Evolutionary conservation across 1,140 invertebrate genomes (phyloP).

Genomic region (Pinna nobilis): DNA sequence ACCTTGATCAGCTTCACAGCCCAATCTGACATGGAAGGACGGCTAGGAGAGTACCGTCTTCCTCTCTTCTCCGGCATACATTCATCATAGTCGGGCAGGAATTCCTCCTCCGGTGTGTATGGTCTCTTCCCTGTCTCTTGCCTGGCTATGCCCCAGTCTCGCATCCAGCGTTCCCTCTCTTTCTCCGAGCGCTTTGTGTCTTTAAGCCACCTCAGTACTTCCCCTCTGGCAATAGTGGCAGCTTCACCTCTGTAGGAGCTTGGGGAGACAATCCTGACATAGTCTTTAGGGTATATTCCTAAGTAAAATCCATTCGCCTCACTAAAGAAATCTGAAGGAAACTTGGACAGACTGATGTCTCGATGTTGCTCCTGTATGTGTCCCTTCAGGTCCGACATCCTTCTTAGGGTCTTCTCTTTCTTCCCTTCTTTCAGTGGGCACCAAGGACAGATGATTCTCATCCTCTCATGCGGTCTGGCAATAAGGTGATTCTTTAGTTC

Average conservation of each 20-base stretch:
- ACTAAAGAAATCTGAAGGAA: background rate
- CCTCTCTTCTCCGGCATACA: background rate
- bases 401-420: background rate
- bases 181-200: background rate
- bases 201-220: background rate
- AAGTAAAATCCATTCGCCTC: slow-evolving; percentile 9
- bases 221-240: background rate
- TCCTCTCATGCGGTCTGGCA: background rate
- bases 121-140: background rate
- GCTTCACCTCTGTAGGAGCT: background rate
- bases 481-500: slow-evolving; percentile 17
- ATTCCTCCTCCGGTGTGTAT: background rate
- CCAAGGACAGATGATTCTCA: slow-evolving; percentile 6
- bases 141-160: background rate
- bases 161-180: no score
- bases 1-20: no score
- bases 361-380: background rate
- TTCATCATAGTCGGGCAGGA: background rate
- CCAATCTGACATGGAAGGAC: background rate
- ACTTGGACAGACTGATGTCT: no score
- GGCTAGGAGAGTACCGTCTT: background rate
- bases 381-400: background rate
- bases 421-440: background rate
- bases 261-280: background rate
- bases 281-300: background rate